Base-by-base conservation (phyloP, 2,888 invertebrate species). In the Amblyteles armatorius region DNA sequence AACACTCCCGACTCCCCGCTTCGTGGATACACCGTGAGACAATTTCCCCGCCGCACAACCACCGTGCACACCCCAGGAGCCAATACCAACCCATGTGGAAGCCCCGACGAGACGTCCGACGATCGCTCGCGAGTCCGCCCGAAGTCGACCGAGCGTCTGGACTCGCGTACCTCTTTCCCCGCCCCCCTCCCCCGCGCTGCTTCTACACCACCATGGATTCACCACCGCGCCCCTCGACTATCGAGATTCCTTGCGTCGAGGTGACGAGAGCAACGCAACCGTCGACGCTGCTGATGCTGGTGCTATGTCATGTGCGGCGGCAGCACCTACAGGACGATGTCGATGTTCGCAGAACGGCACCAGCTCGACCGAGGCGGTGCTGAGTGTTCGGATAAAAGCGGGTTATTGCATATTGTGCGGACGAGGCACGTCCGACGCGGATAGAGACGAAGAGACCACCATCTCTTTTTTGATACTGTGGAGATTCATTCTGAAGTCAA, bases 71-170 rank as follows among this genome's bases (percentile, higher is more conserved):
- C 92, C 93, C 93, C 92, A 93, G 93, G 93, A 93, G 92, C 93
- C 93, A 93, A 93, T 93, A 93, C 93, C 93, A 92, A 92, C 91
- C 93, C 93, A 93, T 93, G 93, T 93, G 93, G 92, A 93, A 92
- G 91, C 90, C 89, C 89, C 91, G 79, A 60, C 85, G 92, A 91
- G 91, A 91, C 91, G 91, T 88, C 86, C 87, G 65, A 89, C 93
- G 93, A 92, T 89, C 90, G 90, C 89, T 91, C 88, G 90, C 93
- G 93, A 93, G 90, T 85, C 86, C 88, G 83, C 74, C 90, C 92
- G 92, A 92, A 90, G 84, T 85, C 89, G 83, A 69, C 91, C 92
- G 93, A 92, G 87, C 86, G 82, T 88, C 89, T 84, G 82, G 84
- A 87, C 88, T 82, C 87, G 85, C 87, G 87, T 88, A 80, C 82